phyloP scores from a whole-genome alignment of 2,888 invertebrate genomes.

The Ochropleura leucogaster region DNA sequence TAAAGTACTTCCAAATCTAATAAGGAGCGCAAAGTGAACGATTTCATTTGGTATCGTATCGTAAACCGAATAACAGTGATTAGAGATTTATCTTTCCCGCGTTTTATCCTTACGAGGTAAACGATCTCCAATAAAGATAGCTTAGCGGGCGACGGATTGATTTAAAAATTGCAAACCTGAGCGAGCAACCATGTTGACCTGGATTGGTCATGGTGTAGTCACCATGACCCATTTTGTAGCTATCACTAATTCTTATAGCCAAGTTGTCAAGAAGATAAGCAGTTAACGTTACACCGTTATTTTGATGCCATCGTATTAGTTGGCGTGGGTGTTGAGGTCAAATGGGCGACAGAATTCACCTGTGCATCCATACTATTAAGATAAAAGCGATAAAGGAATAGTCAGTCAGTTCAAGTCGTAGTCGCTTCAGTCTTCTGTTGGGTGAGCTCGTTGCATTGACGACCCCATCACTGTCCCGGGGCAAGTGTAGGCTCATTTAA shows the following conservation, averaged over 20 bases:
- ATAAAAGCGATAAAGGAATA: slow-evolving; percentile 8
- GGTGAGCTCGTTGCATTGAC: too few species aligned
- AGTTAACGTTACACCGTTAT: slow-evolving; percentile 43
- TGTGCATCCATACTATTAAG: slow-evolving; percentile 15
- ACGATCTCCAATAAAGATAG: slow-evolving; percentile 57
- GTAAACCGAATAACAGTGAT: slow-evolving; percentile 31
- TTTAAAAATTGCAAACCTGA: slow-evolving; percentile 52
- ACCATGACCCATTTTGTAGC: slow-evolving; percentile 48
- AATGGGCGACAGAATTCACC: slow-evolving; percentile 33
- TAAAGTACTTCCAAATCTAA: slow-evolving; percentile 10
- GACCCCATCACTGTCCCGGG: too few species aligned
- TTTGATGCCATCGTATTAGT: slow-evolving; percentile 30
- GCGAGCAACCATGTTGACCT: slow-evolving; percentile 36
- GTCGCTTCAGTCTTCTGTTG: too few species aligned
- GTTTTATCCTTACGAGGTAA: slow-evolving; percentile 40
- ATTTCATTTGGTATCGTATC: slow-evolving; percentile 29
- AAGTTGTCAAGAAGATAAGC: slow-evolving; percentile 48
- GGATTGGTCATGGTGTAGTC: slow-evolving; percentile 31
- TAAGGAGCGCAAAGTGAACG: slow-evolving; percentile 16
- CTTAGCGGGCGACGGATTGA: slow-evolving; percentile 20
- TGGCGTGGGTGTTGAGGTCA: slow-evolving; percentile 44
- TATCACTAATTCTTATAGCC: slow-evolving; percentile 47
- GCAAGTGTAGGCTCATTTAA: too few species aligned
- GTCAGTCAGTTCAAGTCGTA: not conserved
- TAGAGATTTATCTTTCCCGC: slow-evolving; percentile 49